Percentiles rank a stretch among this genome's conserved stretches.
phyloP scores from a whole-genome alignment of 2,797 vertebrate species.

The Kryptolebias ocellatus region DNA sequence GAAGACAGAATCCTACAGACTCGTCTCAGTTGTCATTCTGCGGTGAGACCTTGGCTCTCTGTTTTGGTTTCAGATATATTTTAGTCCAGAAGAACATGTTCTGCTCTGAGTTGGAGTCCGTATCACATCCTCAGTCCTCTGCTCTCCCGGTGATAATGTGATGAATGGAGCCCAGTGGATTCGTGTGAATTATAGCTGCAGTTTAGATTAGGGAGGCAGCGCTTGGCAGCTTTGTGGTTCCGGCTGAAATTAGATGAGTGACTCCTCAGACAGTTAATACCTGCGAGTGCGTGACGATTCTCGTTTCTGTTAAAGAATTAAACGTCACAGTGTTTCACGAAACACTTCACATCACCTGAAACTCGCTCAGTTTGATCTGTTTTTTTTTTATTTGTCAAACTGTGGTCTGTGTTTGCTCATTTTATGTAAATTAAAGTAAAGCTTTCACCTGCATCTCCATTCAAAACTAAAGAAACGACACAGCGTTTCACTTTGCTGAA shows the following conservation, averaged over 20 bases:
- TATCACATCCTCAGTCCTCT: not conserved
- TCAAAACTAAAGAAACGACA: no score
- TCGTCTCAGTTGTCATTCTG: not conserved
- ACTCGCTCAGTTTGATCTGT: not conserved
- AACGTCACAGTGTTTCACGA: not conserved
- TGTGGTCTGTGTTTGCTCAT: not conserved
- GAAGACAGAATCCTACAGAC: not conserved
- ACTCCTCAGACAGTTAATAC: not conserved
- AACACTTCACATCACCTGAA: not conserved
- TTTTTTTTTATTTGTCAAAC: not conserved
- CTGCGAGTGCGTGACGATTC: conserved; percentile 6
- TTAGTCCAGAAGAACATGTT: not conserved
- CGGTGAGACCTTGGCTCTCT: not conserved
- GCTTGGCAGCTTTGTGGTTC: conserved; percentile 9
- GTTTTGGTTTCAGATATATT: not conserved
- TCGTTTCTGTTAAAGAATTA: not conserved
- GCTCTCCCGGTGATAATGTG: not conserved
- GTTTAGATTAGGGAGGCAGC: not conserved
- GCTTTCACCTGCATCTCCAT: no score
- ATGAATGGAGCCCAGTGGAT: conserved; percentile 6
- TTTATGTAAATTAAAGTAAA: no score
- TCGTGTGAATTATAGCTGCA: conserved; percentile 6
- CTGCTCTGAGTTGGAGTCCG: not conserved
- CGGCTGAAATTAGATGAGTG: conserved; percentile 1
- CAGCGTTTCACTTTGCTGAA: no score